These are phyloP conservation scores for Ditula angustiorana DNA, from an alignment of 2,888 invertebrate genomes.

Conservation along the genomic window DNA sequence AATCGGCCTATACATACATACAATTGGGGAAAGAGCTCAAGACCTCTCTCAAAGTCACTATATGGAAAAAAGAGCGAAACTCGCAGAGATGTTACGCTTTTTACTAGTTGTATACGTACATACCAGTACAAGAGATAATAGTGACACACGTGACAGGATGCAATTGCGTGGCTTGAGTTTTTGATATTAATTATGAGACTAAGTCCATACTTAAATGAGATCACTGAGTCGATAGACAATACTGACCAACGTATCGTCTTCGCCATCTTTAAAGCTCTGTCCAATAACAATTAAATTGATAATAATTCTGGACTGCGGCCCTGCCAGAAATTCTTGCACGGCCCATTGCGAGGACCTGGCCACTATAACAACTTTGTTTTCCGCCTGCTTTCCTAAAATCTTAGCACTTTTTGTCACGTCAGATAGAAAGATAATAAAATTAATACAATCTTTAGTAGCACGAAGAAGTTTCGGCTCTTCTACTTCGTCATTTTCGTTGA, in stretches of 20 bases:
- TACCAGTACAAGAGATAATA: no score
- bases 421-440: slow-evolving; percentile 88
- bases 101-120: no score
- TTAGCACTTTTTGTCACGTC: slow-evolving; percentile 86
- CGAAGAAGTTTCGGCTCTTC: slow-evolving; percentile 74
- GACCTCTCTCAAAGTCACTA: no score
- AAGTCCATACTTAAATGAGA: neutral
- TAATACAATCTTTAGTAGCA: slow-evolving; percentile 82
- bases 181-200: neutral
- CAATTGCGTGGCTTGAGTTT: no score
- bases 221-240: neutral
- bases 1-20: no score
- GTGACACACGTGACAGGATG: no score
- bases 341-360: slow-evolving; percentile 91
- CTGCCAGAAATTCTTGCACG: slow-evolving; percentile 88
- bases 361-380: slow-evolving; percentile 88
- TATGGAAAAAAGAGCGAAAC: no score
- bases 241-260: slow-evolving; percentile 75
- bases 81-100: no score
- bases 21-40: no score
- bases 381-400: slow-evolving; percentile 87
- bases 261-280: slow-evolving; percentile 86
- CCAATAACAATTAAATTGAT: slow-evolving; percentile 89
- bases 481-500: slow-evolving; percentile 78
- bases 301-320: slow-evolving; percentile 87